These are phyloP conservation scores for Colletes gigas DNA, from an alignment of 1,140 invertebrate species.

Conservation along the genomic window DNA sequence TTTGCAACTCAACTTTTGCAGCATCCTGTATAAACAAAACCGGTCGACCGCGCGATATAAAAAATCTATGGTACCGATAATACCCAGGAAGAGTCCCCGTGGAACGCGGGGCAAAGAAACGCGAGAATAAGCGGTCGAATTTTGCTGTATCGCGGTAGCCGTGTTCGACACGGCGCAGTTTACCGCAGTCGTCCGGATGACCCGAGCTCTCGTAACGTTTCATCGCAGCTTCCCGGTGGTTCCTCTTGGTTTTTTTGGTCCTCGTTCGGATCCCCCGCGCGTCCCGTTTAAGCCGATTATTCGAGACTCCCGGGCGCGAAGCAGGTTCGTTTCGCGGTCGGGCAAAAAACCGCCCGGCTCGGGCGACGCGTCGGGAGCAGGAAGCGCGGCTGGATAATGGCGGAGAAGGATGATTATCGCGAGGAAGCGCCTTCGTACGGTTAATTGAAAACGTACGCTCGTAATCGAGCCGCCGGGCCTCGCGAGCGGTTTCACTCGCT, in stretches of 20 bases:
- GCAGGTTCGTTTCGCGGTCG: not conserved
- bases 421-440: not conserved
- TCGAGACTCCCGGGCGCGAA: constrained; percentile 10
- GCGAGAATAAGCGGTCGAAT: constrained; percentile 25
- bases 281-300: constrained; percentile 62
- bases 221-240: constrained; percentile 49
- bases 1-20: not conserved
- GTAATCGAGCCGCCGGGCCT: not conserved
- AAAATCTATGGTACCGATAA: constrained; percentile 22
- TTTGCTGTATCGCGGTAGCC: constrained; percentile 49
- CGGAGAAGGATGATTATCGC: constrained; percentile 7
- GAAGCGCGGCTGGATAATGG: not conserved
- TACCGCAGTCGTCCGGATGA: constrained; percentile 50
- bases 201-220: constrained; percentile 59
- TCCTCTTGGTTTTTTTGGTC: constrained; percentile 56
- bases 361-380: not conserved
- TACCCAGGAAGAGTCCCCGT: constrained; percentile 17
- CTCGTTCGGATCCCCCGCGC: constrained; percentile 23
- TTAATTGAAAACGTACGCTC: constrained; percentile 24
- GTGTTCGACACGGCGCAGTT: constrained; percentile 42
- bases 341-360: not conserved
- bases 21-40: not conserved
- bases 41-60: constrained; percentile 6
- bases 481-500: not conserved
- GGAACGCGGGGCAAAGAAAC: not conserved